phyloP scores from a whole-genome alignment of 2,113 vertebrate genomes.

The Poeciliopsis retropinna region DNA sequence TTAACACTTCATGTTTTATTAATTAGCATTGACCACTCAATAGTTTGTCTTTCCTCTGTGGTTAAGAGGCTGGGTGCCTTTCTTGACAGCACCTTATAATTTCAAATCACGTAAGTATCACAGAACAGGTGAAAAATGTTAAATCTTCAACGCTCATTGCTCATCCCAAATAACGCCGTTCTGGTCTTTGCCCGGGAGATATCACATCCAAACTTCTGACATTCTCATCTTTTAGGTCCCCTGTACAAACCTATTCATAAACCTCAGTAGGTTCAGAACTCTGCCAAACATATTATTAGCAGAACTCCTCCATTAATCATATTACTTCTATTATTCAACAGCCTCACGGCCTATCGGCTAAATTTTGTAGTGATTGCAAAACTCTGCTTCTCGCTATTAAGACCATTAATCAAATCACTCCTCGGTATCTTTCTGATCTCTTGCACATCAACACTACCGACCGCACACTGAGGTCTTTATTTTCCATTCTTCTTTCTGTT shows the following conservation, averaged over 20 bases:
- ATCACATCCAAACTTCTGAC: background rate
- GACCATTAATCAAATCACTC: too few species aligned
- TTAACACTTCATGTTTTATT: too few species aligned
- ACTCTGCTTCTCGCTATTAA: too few species aligned
- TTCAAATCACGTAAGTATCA: background rate
- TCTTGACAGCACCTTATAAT: background rate
- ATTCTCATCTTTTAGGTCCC: background rate
- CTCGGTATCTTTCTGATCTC: background rate
- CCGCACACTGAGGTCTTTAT: background rate
- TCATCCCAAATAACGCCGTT: too few species aligned
- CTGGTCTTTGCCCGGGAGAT: background rate
- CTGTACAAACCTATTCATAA: background rate
- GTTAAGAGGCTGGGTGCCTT: background rate
- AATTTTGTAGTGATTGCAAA: background rate
- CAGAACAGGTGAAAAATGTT: background rate
- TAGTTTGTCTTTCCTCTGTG: background rate
- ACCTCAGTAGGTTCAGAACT: background rate
- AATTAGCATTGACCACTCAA: too few species aligned
- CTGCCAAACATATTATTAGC: background rate
- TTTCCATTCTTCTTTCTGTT: background rate
- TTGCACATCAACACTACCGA: background rate
- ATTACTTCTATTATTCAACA: background rate
- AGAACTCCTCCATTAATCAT: background rate
- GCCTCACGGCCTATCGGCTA: background rate
- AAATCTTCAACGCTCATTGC: background rate